phyloP scores from a whole-genome alignment of 2,113 vertebrate species.

The Neogobius melanostomus region DNA sequence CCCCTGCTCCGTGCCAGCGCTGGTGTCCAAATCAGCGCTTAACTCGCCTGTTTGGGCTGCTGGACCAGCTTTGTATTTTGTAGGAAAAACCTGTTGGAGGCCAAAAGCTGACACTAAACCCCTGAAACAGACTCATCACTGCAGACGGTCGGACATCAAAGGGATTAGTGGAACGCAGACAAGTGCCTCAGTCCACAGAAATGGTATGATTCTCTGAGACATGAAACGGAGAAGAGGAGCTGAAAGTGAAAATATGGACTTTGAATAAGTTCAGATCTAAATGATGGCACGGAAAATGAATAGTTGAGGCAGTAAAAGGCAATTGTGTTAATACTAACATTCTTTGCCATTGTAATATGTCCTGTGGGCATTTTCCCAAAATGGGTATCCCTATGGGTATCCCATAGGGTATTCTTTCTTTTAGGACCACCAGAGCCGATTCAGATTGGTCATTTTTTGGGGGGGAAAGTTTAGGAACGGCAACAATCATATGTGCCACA shows the following conservation, averaged over 20 bases:
- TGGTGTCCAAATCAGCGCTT: constrained; percentile 49
- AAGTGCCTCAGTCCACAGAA: constrained; percentile 45
- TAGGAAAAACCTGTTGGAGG: constrained; percentile 43
- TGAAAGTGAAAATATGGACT: constrained; percentile 48
- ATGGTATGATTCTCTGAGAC: constrained; percentile 44
- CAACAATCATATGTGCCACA: background rate
- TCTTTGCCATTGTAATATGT: background rate
- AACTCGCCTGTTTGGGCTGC: constrained; percentile 33
- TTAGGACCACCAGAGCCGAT: background rate
- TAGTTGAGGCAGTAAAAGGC: no score
- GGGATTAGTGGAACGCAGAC: constrained; percentile 55
- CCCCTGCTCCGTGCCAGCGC: constrained; percentile 46
- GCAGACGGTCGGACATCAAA: constrained; percentile 63
- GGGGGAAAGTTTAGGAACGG: background rate
- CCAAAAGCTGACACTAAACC: constrained; percentile 62
- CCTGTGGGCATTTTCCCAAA: background rate
- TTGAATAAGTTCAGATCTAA: constrained; percentile 59
- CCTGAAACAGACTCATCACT: constrained; percentile 68
- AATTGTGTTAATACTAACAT: background rate
- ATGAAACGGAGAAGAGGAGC: constrained; percentile 35
- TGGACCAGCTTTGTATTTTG: constrained; percentile 61
- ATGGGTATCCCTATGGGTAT: no score
- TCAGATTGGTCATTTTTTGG: no score
- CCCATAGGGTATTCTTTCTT: no score
- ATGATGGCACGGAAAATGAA: no score